Percentiles rank a stretch among this genome's conserved stretches.
Conservation (phyloP, 2,797 vertebrate species). For the Leontopithecus rosalia region DNA sequence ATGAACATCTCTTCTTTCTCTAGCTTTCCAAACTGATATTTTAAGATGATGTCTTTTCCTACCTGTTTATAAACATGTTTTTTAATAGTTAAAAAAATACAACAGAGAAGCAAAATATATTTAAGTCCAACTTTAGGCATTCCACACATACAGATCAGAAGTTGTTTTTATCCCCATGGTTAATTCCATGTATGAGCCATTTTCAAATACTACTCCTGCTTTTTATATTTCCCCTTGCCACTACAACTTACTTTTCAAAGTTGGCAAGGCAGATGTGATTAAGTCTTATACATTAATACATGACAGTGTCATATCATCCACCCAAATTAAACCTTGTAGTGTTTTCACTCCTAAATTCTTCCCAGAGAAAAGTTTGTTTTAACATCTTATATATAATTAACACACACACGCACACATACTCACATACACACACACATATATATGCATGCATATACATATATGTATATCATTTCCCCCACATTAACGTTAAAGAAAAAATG, state of each 20-base stretch:
- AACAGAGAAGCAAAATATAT: background rate
- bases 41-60: background rate
- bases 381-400: background rate
- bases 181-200: background rate
- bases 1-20: background rate
- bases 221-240: background rate
- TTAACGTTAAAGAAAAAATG: background rate
- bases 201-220: background rate
- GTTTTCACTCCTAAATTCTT: background rate
- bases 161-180: background rate
- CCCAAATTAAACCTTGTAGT: background rate
- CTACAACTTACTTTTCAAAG: background rate
- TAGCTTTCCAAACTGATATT: background rate
- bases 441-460: background rate
- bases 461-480: background rate
- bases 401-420: background rate
- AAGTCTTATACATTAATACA: background rate
- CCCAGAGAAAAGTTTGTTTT: background rate
- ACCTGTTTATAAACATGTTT: background rate
- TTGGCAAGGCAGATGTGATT: background rate
- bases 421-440: rapidly evolving
- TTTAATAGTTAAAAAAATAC: background rate
- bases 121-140: background rate
- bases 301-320: background rate
- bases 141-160: background rate